phyloP scores from a whole-genome alignment of 2,888 invertebrate genomes.

The Pammene aurita region DNA sequence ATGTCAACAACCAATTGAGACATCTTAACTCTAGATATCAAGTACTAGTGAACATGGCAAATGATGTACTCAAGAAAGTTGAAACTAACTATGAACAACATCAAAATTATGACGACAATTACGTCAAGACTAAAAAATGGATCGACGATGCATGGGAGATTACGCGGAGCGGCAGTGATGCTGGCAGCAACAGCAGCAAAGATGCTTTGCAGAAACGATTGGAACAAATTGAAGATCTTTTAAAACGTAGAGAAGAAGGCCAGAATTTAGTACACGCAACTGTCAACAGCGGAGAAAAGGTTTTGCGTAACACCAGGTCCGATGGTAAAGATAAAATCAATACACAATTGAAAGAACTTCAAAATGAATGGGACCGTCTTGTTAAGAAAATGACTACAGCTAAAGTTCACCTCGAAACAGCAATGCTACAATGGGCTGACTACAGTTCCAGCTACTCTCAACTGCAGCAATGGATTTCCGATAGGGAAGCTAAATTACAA shows the following conservation, averaged over 20 bases:
- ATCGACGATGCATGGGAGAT: slow-evolving; percentile 93
- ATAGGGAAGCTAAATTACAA: slow-evolving; percentile 95
- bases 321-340: slow-evolving; percentile 95
- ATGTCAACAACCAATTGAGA: slow-evolving; percentile 93
- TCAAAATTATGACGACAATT: slow-evolving; percentile 89
- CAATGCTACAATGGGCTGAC: slow-evolving; percentile 96
- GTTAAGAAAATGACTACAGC: slow-evolving; percentile 96
- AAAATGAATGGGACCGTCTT: slow-evolving; percentile 95
- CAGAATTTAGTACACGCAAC: slow-evolving; percentile 93
- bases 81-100: slow-evolving; percentile 95
- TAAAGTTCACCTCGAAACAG: slow-evolving; percentile 95
- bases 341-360: slow-evolving; percentile 93
- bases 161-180: slow-evolving; percentile 90
- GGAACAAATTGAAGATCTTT: slow-evolving; percentile 90
- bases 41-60: slow-evolving; percentile 93
- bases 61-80: slow-evolving; percentile 95
- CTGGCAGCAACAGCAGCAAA: slow-evolving; percentile 89
- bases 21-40: slow-evolving; percentile 94
- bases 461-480: slow-evolving; percentile 96
- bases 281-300: slow-evolving; percentile 95
- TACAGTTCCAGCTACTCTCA: slow-evolving; percentile 97
- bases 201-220: slow-evolving; percentile 92
- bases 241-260: slow-evolving; percentile 92
- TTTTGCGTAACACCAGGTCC: slow-evolving; percentile 92
- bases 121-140: slow-evolving; percentile 91